Evolutionary conservation across 37 sponge, comb jelly and placozoan genomes (phyloP), one percentile per base, ranked within the genome.

Genomic region (Hexactinellida sp.): DNA sequence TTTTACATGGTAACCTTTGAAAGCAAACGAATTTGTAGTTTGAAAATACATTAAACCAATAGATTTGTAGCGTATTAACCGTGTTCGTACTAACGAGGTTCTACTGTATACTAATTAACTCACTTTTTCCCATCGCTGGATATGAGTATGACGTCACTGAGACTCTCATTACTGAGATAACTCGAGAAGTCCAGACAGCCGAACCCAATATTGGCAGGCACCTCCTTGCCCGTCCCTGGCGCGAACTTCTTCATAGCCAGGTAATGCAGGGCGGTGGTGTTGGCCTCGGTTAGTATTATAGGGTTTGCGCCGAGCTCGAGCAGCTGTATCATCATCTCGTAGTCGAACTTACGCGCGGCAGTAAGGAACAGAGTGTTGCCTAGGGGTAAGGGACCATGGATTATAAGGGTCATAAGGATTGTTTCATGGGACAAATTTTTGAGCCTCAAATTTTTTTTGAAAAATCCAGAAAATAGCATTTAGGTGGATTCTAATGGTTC

Each of bases 81-180:
- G n/a, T n/a, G n/a, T n/a, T n/a, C n/a, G n/a, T n/a, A n/a, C n/a
- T n/a, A n/a, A n/a, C n/a, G n/a, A n/a, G n/a, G n/a, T n/a, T n/a
- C n/a, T n/a, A n/a, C n/a, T n/a, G n/a, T n/a, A n/a, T n/a, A n/a
- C n/a, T n/a, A n/a, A n/a, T n/a, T 16, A 47, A 63, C 76, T 63
- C 76, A 63, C 76, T 63, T 63, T 63, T n/a, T 63, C 19, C 76
- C 76, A 21, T 63, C 76, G 34, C 76, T 63, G 25, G 76, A 63
- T 21, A 63, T 23, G 32, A 63, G 34, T 21, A 63, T 63, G 76
- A 63, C 76, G 76, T 63, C 76, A 63, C 76, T 63, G 19, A 63
- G 34, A 63, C 76, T 63, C 30, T 10, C 21, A n/a, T 63, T 63
- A n/a, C 13, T n/a, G 34, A 63, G 5, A n/a, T 63, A 63, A n/a